Percentiles rank a stretch among this genome's conserved stretches.
phyloP scores from a whole-genome alignment of 2,797 vertebrate genomes.

The Diplodus sargus region DNA sequence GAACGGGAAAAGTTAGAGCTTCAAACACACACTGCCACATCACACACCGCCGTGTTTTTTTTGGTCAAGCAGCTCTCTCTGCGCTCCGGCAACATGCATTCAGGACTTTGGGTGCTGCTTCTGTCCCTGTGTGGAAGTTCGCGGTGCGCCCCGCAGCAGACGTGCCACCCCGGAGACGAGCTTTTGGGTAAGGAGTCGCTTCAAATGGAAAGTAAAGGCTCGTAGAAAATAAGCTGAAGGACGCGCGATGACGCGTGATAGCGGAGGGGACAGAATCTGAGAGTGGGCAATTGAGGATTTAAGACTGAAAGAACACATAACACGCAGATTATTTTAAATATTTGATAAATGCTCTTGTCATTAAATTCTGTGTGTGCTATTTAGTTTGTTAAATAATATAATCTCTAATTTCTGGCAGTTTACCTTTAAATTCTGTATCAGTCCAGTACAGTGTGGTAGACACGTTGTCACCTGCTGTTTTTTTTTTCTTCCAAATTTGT shows the following conservation, averaged over 20 bases:
- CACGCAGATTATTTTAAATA: not conserved
- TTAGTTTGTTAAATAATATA: not conserved
- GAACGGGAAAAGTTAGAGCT: conserved; percentile 21
- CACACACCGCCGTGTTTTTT: conserved; percentile 59
- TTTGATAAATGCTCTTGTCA: not conserved
- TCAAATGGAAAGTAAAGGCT: not conserved
- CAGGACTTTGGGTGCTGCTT: conserved; percentile 69
- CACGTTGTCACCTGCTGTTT: not conserved
- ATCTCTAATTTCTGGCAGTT: not conserved
- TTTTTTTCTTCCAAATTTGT: not conserved
- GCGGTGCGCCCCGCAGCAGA: conserved; percentile 77
- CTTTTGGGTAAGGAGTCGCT: conserved; percentile 86
- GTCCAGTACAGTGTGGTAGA: not conserved
- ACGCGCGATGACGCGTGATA: not conserved
- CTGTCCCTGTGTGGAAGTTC: conserved; percentile 68
- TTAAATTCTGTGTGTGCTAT: not conserved
- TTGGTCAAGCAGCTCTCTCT: conserved; percentile 7
- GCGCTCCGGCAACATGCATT: conserved; percentile 67
- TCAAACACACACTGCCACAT: conserved; percentile 78
- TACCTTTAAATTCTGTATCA: not conserved
- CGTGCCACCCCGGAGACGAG: conserved; percentile 81
- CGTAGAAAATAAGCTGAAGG: not conserved
- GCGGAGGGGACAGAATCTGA: not conserved
- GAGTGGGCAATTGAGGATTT: not conserved
- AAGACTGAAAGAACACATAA: not conserved